These are phyloP conservation scores for Cartodere bifasciata DNA, from an alignment of 2,888 invertebrate species.

Conservation along the genomic window DNA sequence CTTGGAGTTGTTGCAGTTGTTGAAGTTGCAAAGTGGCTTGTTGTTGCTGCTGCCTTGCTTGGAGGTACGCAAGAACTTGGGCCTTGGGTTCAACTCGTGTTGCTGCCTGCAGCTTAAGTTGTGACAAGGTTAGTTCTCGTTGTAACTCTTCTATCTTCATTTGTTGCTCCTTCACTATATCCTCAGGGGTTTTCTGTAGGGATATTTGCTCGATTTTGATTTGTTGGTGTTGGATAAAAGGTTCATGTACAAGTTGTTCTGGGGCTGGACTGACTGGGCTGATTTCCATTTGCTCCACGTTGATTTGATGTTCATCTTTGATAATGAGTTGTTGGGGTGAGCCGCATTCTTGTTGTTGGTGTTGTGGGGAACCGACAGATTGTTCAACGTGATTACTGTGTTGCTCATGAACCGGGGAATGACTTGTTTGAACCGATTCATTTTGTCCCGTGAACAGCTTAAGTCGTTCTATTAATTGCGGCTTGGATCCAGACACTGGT, in stretches of 20 bases:
- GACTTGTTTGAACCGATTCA: conserved; percentile 21
- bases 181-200: conserved; percentile 38
- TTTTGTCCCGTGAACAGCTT: conserved; percentile 49
- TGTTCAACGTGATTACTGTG: conserved; percentile 31
- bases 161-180: conserved; percentile 71
- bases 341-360: conserved; percentile 34
- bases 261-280: conserved; percentile 36
- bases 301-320: conserved; percentile 23
- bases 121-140: conserved; percentile 64
- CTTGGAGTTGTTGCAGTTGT: conserved; percentile 50
- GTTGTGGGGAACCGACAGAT: conserved; percentile 36
- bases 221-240: conserved; percentile 19
- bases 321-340: conserved; percentile 26
- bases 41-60: conserved; percentile 31
- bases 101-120: conserved; percentile 60
- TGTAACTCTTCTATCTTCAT: conserved; percentile 81
- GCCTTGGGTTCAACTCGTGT: conserved; percentile 31
- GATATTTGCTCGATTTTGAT: conserved; percentile 12
- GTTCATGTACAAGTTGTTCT: conserved; percentile 27
- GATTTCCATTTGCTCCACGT: conserved; percentile 34
- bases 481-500: conserved; percentile 93
- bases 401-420: too few relatives aligned
- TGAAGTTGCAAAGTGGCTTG: conserved; percentile 44
- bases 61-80: conserved; percentile 29
- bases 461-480: conserved; percentile 83